These are phyloP conservation scores for Sitta carolinensis DNA, from an alignment of 2,797 vertebrate species.

Conservation along the genomic window DNA sequence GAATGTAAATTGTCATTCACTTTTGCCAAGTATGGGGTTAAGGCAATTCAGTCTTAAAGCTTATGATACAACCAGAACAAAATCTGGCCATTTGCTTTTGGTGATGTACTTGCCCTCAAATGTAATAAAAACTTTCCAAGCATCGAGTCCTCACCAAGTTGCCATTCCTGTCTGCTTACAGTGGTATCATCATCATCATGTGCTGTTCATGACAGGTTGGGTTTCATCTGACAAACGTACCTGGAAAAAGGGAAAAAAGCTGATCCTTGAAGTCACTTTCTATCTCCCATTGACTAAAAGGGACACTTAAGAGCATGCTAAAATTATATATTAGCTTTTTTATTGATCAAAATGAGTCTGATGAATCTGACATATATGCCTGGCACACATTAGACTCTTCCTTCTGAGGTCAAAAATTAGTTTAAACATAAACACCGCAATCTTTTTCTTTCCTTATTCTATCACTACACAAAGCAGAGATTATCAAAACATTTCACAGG, in stretches of 20 bases:
- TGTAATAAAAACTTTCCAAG: background rate
- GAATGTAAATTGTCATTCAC: background rate
- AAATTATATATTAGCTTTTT: background rate
- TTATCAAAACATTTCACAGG: constrained; percentile 16
- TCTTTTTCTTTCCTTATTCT: background rate
- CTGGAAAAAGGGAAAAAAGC: background rate
- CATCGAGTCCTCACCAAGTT: background rate
- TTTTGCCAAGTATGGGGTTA: background rate
- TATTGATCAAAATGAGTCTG: background rate
- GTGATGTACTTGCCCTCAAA: background rate
- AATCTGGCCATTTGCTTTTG: background rate
- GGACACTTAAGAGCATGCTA: background rate
- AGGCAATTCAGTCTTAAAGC: background rate
- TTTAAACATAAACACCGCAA: background rate
- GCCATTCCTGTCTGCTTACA: background rate
- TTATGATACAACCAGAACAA: background rate
- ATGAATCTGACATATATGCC: background rate
- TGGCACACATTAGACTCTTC: background rate
- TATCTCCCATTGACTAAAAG: background rate
- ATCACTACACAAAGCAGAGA: background rate
- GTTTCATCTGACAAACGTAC: background rate
- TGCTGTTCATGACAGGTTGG: background rate
- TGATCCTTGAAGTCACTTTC: background rate
- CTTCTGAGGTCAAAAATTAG: background rate
- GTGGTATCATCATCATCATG: background rate